Percentiles rank a stretch among this genome's conserved stretches.
Conservation (phyloP, 2,888 invertebrate species). For the Ephialtes manifestator region DNA sequence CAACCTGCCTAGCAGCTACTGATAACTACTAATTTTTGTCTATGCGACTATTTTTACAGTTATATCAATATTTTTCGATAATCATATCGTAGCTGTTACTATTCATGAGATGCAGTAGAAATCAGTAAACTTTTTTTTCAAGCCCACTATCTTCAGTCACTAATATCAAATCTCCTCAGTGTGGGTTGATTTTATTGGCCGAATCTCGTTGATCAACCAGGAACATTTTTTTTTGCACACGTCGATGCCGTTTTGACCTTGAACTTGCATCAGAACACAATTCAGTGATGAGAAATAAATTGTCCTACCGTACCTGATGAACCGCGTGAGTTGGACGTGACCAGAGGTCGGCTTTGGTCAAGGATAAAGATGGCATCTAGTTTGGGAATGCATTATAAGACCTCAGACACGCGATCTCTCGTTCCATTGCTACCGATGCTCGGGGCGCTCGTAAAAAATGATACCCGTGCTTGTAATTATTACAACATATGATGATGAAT, state of each 20-base stretch:
- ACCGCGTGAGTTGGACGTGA: neutral
- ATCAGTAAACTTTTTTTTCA: too few relatives aligned
- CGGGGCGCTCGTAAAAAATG: constrained; percentile 9
- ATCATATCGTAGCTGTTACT: too few relatives aligned
- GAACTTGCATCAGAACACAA: neutral
- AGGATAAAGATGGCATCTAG: neutral
- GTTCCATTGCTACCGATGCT: neutral
- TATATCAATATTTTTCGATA: too few relatives aligned
- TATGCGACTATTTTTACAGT: too few relatives aligned
- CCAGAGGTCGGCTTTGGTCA: neutral
- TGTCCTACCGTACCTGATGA: neutral
- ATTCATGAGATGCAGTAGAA: too few relatives aligned
- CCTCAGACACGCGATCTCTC: neutral
- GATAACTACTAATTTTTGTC: too few relatives aligned
- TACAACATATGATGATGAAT: constrained; percentile 2
- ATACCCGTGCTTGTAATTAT: neutral
- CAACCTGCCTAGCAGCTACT: too few relatives aligned
- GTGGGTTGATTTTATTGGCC: too few relatives aligned
- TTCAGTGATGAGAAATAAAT: neutral
- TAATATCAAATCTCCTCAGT: too few relatives aligned
- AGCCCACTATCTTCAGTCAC: too few relatives aligned
- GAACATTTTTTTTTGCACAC: too few relatives aligned
- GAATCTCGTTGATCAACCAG: too few relatives aligned
- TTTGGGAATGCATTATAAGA: neutral
- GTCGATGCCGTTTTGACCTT: neutral